phyloP scores from a whole-genome alignment of 2,888 invertebrate genomes.

The Furcula furcula region DNA sequence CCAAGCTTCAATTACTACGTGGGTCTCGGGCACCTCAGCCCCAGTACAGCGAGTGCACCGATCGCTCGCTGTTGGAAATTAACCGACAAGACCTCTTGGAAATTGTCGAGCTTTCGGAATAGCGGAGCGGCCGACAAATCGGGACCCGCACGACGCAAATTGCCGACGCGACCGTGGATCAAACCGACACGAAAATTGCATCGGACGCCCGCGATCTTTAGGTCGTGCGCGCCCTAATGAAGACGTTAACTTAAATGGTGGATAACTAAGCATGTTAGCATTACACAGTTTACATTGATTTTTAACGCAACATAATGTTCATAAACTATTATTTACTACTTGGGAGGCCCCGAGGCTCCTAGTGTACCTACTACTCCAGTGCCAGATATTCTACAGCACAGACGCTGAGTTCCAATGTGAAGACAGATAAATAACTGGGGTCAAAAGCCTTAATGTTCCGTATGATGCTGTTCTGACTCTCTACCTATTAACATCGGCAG shows the following conservation, averaged over 20 bases:
- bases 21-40: constrained; percentile 52
- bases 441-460: no score
- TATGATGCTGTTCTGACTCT: no score
- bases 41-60: constrained; percentile 54
- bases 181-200: constrained; percentile 67
- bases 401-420: no score
- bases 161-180: constrained; percentile 54
- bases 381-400: no score
- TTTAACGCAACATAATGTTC: constrained; percentile 72
- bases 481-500: no score
- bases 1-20: constrained; percentile 66
- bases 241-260: constrained; percentile 74
- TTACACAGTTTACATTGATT: constrained; percentile 69
- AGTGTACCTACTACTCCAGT: no score
- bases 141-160: constrained; percentile 67
- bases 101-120: constrained; percentile 67
- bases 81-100: constrained; percentile 59
- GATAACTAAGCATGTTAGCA: constrained; percentile 60
- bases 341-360: no score
- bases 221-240: constrained; percentile 73
- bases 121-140: constrained; percentile 64
- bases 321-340: no score
- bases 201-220: constrained; percentile 56
- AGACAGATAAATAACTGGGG: no score
- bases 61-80: constrained; percentile 65